Evolutionary conservation across 2,797 vertebrate species (phyloP), one percentile per base, ranked within the genome.

Genomic region (Darevskia nairensis): DNA sequence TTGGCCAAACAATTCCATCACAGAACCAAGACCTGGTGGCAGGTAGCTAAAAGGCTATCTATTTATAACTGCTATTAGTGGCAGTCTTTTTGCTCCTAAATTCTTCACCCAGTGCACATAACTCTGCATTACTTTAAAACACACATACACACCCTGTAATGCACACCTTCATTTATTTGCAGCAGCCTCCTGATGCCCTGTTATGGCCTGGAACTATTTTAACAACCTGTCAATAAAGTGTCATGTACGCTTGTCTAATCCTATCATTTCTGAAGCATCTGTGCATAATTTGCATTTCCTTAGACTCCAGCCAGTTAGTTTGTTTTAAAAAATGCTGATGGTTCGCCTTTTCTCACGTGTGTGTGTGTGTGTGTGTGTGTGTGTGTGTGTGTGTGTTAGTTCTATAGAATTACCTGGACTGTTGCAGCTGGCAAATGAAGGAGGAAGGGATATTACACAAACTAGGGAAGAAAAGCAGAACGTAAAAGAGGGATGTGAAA

Each of bases 261-360:
- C 59, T 66, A 80, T 41, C n/a, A 80, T 55, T 80, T 86, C 32
- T 71, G 85, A 86, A 55, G 29, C 9, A 44, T 59, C 32, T 83
- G 10, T 41, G 72, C 19, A 27, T 83, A 5, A 87, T 64, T 72
- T 29, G 69, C 71, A 66, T 79, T 84, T 88, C 61, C 25, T 83
- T 69, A 23, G 44, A 55, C 44, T 78, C 46, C 64, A 69, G 10
- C 44, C 32, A 41, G 27, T 55, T 55, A 55, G 9, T 61, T 84
- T 61, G 46, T 79, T 15, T 55, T 59, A 6, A 25, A 82, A 71
- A 44, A 55, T 55, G 50, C 50, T 66, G 11, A 44, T 25, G 0
- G 29, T 7, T n/a, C 74, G 69, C 27, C 3, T 55, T 55, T 55
- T 15, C 3, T 35, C 35, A 0, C 2, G 3, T 69, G 17, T 79